Conservation (phyloP, 2,888 invertebrate genomes). For the Eupithecia vulgata region DNA sequence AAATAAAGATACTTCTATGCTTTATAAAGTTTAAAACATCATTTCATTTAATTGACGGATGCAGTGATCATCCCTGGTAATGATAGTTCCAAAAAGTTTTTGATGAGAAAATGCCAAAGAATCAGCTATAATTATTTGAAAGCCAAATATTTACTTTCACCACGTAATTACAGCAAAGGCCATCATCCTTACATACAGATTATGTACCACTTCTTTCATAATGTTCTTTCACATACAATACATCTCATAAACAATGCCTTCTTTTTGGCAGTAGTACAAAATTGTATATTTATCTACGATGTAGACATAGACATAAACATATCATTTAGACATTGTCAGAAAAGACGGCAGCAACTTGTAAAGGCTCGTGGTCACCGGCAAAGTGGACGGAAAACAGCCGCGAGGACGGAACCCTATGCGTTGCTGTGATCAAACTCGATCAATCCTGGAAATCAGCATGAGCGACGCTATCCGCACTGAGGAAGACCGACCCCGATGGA, state of each 20-base stretch:
- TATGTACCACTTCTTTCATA: too few species aligned
- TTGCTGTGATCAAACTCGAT: too few species aligned
- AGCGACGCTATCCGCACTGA: too few species aligned
- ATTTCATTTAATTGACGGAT: slow-evolving; percentile 22
- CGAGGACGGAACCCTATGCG: background rate
- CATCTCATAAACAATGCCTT: too few species aligned
- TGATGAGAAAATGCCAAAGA: background rate
- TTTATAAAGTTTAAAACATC: background rate
- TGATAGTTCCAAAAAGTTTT: background rate
- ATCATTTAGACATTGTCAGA: background rate
- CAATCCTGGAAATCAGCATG: background rate
- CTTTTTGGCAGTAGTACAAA: too few species aligned
- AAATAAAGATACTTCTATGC: slow-evolving; percentile 1
- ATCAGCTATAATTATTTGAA: background rate
- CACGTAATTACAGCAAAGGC: background rate
- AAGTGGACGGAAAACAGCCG: background rate
- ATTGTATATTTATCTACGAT: too few species aligned
- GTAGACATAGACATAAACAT: too few species aligned
- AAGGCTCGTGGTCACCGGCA: background rate
- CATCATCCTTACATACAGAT: too few species aligned
- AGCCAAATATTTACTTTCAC: background rate
- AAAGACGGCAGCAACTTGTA: background rate
- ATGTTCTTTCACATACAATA: too few species aligned
- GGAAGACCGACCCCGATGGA: too few species aligned
- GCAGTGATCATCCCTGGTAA: slow-evolving; percentile 13